These are phyloP conservation scores for Zaprionus kolodkinae DNA, from an alignment of 1,140 invertebrate species.

Conservation along the genomic window DNA sequence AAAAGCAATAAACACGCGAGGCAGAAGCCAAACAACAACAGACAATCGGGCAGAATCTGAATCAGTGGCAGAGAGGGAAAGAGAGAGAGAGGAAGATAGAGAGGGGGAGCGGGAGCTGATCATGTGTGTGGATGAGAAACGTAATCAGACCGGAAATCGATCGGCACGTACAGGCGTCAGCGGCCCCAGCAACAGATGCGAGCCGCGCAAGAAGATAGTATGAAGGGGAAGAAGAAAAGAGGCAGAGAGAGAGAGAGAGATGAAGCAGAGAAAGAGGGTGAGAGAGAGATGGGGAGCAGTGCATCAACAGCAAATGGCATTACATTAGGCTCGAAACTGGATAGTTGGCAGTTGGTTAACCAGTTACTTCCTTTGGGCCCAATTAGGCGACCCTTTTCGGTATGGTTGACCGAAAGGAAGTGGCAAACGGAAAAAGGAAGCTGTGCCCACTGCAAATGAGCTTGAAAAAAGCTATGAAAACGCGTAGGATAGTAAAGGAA, in stretches of 20 bases:
- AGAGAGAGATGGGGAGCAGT: conserved; percentile 12
- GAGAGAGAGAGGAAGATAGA: conserved; percentile 22
- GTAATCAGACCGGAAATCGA: conserved; percentile 84
- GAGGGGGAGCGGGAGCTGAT: conserved; percentile 43
- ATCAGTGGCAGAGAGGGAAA: background rate
- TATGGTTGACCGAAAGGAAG: conserved; percentile 28
- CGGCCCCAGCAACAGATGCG: conserved; percentile 38
- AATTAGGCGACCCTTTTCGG: conserved; percentile 23
- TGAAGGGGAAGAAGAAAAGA: conserved; percentile 1
- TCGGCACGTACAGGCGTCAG: conserved; percentile 66
- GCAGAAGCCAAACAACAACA: conserved; percentile 74
- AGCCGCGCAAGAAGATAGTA: conserved; percentile 16
- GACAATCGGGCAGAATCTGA: conserved; percentile 30
- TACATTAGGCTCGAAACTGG: conserved; percentile 30
- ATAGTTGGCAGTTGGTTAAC: conserved; percentile 36
- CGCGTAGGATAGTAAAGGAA: background rate
- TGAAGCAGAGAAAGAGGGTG: conserved; percentile 17
- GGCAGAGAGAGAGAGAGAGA: conserved; percentile 12
- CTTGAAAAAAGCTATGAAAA: conserved; percentile 2
- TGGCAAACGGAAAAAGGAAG: conserved; percentile 51
- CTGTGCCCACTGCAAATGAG: conserved; percentile 26
- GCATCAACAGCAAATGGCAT: conserved; percentile 23
- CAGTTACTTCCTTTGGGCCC: conserved; percentile 50
- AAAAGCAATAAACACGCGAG: conserved; percentile 64
- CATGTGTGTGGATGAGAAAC: conserved; percentile 67